Conservation (phyloP, 2,113 vertebrate species). For the Psittacus erithacus region DNA sequence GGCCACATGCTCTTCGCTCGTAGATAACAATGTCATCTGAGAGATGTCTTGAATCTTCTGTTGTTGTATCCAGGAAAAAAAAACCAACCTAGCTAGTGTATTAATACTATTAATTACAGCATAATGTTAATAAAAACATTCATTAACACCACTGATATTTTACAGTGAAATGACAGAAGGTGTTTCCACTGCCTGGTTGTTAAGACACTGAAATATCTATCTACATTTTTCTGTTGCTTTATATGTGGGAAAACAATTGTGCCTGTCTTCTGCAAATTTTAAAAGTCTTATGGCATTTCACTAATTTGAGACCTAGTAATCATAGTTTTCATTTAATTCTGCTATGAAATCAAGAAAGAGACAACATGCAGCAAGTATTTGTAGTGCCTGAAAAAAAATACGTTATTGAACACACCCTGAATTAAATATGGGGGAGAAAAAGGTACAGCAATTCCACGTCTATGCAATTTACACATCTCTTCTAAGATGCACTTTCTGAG, state of each 20-base stretch:
- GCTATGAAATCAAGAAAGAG: not conserved
- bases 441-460: not conserved
- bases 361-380: not conserved
- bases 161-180: not conserved
- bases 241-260: not conserved
- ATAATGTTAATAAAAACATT: not conserved
- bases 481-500: not conserved
- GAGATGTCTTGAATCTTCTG: not conserved
- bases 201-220: not conserved
- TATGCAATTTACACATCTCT: not conserved
- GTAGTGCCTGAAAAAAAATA: not conserved
- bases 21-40: not conserved
- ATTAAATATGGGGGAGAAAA: not conserved
- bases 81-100: not conserved
- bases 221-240: not conserved
- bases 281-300: not conserved
- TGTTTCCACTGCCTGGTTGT: not conserved
- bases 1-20: fast-evolving
- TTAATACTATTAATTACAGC: not conserved
- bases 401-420: not conserved
- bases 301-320: not conserved
- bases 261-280: not conserved
- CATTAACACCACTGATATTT: not conserved
- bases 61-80: not conserved
- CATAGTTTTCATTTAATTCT: not conserved